Evolutionary conservation across 2,888 invertebrate species (phyloP).

Genomic region (Drosophila tripunctata): DNA sequence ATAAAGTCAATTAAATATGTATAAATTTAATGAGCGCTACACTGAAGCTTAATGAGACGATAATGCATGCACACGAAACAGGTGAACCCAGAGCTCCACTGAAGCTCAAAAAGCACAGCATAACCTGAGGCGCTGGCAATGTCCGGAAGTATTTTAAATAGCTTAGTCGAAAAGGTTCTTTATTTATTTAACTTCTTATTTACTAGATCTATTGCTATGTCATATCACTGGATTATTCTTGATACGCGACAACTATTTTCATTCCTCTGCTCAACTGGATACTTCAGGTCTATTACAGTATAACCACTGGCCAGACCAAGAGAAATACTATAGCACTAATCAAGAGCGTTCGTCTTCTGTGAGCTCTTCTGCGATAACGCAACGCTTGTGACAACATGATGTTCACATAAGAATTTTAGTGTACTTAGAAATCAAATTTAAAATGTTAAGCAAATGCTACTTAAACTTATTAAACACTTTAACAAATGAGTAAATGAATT

Average conservation of each 20-base stretch:
- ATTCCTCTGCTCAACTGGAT: background rate
- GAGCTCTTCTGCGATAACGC: background rate
- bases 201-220: background rate
- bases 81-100: constrained; percentile 12
- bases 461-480: too few species aligned
- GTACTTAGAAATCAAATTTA: background rate
- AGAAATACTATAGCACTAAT: background rate
- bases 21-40: constrained; percentile 70
- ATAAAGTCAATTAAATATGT: constrained; percentile 79
- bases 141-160: background rate
- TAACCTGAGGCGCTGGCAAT: constrained; percentile 1
- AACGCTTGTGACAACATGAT: background rate
- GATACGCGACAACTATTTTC: background rate
- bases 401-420: background rate
- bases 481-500: too few species aligned
- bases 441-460: background rate
- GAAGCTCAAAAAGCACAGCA: constrained; percentile 1
- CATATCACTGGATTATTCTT: background rate
- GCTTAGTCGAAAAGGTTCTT: background rate
- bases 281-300: background rate
- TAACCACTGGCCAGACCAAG: constrained; percentile 2
- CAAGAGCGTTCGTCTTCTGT: background rate
- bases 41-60: constrained; percentile 59
- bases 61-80: constrained; percentile 19
- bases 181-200: background rate